Base-by-base conservation (phyloP, 2,888 invertebrate genomes). In the Leptinotarsa haldemani region DNA sequence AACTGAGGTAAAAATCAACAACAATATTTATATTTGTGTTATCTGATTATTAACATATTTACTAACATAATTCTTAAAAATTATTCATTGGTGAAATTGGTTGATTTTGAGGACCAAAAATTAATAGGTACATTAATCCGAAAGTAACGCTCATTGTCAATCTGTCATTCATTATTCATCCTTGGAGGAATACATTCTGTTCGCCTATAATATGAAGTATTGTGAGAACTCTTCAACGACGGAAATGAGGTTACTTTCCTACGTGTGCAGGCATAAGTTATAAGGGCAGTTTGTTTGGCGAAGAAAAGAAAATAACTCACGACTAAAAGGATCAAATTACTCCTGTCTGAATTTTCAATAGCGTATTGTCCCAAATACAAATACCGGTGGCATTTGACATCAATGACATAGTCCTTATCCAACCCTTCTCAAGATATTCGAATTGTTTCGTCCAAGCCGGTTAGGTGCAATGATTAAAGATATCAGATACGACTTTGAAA, bases 211-310 rank as follows among this genome's bases (percentile, higher is more conserved):
- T 56, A 56, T 13, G 4, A 22, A 56, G 56, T 22, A 22, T 22
- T 56, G 22, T 56, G 22, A 56, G 56, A 61, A 25, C 67, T 74
- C 77, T 78, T 73, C 73, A 69, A 46, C 70, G 50, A 69, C 79
- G 79, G 78, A 78, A 75, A 74, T 77, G 76, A 77, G 74, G 76
- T 72, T 74, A 79, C 78, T 79, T 70, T 73, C 53, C 67, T 68
- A 77, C 73, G 70, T 68, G 74, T 70, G 75, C 73, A 79, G 74
- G 73, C 79, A 77, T 77, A 77, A 76, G 80, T 81, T 80, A 82
- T 82, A 76, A 76, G 82, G 82, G 82, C 82, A 82, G 82, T 82
- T 78, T 82, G 78, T 83, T 82, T 82, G 69, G 74, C 70, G 74
- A 76, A 78, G 77, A 78, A 80, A 75, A 71, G 78, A 76, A 79